Evolutionary conservation across 2,113 vertebrate species (phyloP).

Genomic region (Recurvirostra avosetta): DNA sequence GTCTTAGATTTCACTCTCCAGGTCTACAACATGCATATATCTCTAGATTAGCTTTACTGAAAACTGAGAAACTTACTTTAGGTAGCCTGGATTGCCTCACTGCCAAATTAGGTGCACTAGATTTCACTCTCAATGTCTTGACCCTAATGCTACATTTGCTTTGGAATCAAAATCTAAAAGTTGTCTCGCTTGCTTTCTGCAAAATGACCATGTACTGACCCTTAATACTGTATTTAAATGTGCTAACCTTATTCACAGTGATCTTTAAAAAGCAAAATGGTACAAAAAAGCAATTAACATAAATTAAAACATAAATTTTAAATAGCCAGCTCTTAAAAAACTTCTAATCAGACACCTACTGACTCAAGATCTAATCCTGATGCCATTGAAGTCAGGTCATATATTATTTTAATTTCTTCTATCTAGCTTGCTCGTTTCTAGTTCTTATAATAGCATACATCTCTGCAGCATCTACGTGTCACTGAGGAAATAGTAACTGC

Average conservation of each 20-base stretch:
- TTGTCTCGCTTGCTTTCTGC: background rate
- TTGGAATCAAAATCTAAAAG: background rate
- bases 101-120: background rate
- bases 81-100: background rate
- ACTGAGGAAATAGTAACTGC: background rate
- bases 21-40: background rate
- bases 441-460: background rate
- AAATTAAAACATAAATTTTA: constrained; percentile 22
- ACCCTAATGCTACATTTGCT: background rate
- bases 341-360: background rate
- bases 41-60: background rate
- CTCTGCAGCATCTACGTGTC: background rate
- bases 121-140: background rate
- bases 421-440: background rate
- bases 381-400: background rate
- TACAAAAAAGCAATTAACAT: constrained; percentile 15
- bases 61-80: background rate
- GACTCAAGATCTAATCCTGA: constrained; percentile 1
- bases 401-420: constrained; percentile 27
- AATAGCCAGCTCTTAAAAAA: background rate
- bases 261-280: background rate
- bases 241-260: background rate
- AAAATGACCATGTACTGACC: background rate
- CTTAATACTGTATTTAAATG: background rate
- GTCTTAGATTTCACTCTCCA: background rate